A percentile compares a stretch with the other conserved stretches of the same genome.
Conservation (phyloP, 2,888 invertebrate genomes). For the Alviniconcha strummeri region DNA sequence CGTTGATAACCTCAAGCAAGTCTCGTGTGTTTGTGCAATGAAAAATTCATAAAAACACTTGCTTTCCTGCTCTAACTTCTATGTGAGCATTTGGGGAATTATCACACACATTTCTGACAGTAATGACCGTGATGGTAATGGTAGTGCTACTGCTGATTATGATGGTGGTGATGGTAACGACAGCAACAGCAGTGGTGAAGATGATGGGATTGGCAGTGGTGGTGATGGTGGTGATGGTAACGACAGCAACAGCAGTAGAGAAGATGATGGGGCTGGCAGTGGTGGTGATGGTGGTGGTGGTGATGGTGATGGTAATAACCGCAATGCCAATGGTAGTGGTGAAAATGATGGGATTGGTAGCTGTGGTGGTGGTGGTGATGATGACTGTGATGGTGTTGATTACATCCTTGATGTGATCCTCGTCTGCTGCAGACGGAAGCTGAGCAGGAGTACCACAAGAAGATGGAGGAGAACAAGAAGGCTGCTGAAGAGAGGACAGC, state of each 20-base stretch:
- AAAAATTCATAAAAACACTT: too few species aligned
- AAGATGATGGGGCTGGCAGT: background rate
- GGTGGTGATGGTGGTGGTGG: background rate
- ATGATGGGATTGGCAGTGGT: background rate
- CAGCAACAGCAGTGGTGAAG: background rate
- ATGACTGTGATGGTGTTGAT: too few species aligned
- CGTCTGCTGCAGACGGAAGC: constrained; percentile 82
- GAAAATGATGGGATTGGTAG: background rate
- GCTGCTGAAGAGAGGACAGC: constrained; percentile 88
- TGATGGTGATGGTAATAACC: background rate
- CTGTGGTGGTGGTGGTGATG: background rate
- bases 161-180: background rate
- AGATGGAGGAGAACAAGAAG: constrained; percentile 84
- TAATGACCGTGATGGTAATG: too few species aligned
- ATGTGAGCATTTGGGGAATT: too few species aligned
- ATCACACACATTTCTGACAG: too few species aligned
- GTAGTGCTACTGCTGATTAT: background rate
- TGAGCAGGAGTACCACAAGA: constrained; percentile 87
- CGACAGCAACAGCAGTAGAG: background rate
- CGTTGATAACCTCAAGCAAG: too few species aligned
- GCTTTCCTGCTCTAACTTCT: too few species aligned
- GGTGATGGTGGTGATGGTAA: background rate
- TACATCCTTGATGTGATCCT: background rate
- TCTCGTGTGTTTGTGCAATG: too few species aligned
- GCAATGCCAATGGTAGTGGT: background rate